Evolutionary conservation across 2,113 vertebrate genomes (phyloP), one percentile per base, ranked within the genome.

Genomic region (Pholis gunnellus): DNA sequence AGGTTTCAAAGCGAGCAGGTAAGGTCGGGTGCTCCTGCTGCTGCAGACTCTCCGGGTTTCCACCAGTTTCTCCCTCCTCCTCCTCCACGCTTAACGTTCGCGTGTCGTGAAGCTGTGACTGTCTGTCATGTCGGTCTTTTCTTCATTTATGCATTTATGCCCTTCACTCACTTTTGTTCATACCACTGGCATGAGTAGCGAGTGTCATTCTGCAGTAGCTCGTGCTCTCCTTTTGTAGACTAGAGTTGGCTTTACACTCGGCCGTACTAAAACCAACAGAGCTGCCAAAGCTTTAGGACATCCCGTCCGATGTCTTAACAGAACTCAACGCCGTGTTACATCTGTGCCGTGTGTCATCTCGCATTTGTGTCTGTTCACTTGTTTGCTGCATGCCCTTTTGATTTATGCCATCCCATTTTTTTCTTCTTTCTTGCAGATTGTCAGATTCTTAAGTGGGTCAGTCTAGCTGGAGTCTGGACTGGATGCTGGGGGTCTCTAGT

Each of bases 1-100:
- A 96, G 97, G 97, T 92, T 99, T 99, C 95, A 99, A 99, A 94
- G 98, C 97, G 70, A 98, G 98, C 97, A 99, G 98, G 98, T 99
- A 93, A 97, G 96, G 40, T 68, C 0, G 18, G 6, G 42, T 0
- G 27, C 42, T 60, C 34, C 29, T 8, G 0, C 17, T 6, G 8
- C 38, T 20, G 29, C 29, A 22, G 3, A 38, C 27, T 42, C 72
- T 57, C 25, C 6, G 17, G 44, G 29, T 54, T 64, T 31, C 34
- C 18, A 54, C 46, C 0, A 20, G 9, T 56, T 11, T 56, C 54
- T n/a, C 50, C 65, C 25, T 60, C 34, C 20, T 60, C 34, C 20
- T 48, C 36, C 27, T 71, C 25, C 73, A 0, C 10, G 9, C 63
- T 61, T 9, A 1, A 31, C 71, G 29, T 81, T 60, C 17, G 18